phyloP scores from a whole-genome alignment of 1,140 invertebrate genomes.

The Melipona quadrifasciata region DNA sequence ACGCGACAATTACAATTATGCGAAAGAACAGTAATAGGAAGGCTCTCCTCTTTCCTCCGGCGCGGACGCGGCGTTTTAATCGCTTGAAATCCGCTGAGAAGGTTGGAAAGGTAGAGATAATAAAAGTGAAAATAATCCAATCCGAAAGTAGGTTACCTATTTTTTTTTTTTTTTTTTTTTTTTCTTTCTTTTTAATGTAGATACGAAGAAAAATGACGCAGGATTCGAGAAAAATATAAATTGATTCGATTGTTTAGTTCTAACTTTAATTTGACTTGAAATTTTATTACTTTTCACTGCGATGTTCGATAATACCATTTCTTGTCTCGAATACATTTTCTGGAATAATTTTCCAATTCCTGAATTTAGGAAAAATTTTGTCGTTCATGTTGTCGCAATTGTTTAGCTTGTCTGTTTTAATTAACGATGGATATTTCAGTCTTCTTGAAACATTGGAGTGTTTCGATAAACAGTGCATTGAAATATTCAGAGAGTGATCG shows the following conservation, averaged over 20 bases:
- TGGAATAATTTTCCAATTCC: background rate
- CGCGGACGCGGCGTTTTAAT: background rate
- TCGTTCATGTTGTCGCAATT: slow-evolving; percentile 1
- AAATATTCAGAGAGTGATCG: background rate
- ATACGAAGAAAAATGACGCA: too few species aligned
- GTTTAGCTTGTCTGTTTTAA: slow-evolving; percentile 3
- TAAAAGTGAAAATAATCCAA: background rate
- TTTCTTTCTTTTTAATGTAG: background rate
- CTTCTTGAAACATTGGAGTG: too few species aligned
- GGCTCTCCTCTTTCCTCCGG: background rate
- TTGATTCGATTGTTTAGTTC: too few species aligned
- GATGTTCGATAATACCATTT: background rate
- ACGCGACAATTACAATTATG: background rate
- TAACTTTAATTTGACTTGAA: background rate
- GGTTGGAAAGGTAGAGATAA: background rate
- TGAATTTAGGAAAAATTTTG: too few species aligned
- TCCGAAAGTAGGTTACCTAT: background rate
- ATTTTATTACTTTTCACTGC: background rate
- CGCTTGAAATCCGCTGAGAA: background rate
- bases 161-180: background rate
- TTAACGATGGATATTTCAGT: background rate
- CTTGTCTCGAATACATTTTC: background rate
- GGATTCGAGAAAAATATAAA: too few species aligned
- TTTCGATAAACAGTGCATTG: background rate
- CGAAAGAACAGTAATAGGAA: background rate